Evolutionary conservation across 2,888 invertebrate genomes (phyloP).

Genomic region (Pheosia gnoma): DNA sequence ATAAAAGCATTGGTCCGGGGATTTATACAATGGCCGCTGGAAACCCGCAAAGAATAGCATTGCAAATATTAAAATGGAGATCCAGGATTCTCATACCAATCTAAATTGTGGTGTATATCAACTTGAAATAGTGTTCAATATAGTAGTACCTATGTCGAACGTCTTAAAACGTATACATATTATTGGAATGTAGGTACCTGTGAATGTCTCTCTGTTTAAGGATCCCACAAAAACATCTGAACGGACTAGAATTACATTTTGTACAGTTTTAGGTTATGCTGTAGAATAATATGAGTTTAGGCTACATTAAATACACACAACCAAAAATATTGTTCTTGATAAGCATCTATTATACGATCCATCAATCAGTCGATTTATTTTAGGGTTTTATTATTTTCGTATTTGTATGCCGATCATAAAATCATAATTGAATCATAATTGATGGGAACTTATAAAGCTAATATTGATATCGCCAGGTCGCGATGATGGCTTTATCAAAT

Average conservation of each 20-base stretch:
- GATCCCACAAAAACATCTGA: too few species aligned
- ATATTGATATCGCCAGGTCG: background rate
- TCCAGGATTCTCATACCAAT: constrained; percentile 29
- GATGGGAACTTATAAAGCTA: background rate
- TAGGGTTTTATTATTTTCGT: background rate
- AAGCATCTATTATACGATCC: background rate
- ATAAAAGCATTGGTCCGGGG: constrained; percentile 59
- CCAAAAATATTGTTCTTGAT: too few species aligned
- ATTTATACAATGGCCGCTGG: constrained; percentile 58
- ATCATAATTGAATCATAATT: background rate
- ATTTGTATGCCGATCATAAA: background rate
- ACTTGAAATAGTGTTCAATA: too few species aligned
- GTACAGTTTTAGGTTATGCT: too few species aligned
- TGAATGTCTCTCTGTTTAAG: too few species aligned
- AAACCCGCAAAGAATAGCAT: constrained; percentile 47
- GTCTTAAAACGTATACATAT: too few species aligned
- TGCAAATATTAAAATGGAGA: constrained; percentile 50
- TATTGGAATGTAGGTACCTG: too few species aligned
- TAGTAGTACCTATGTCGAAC: too few species aligned
- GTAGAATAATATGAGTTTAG: too few species aligned
- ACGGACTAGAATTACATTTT: too few species aligned
- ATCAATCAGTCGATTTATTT: background rate
- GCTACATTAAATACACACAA: background rate
- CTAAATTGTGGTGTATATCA: background rate
- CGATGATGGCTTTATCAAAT: background rate